Evolutionary conservation across 2,888 invertebrate genomes (phyloP).

Genomic region (Folsomia manolachei): DNA sequence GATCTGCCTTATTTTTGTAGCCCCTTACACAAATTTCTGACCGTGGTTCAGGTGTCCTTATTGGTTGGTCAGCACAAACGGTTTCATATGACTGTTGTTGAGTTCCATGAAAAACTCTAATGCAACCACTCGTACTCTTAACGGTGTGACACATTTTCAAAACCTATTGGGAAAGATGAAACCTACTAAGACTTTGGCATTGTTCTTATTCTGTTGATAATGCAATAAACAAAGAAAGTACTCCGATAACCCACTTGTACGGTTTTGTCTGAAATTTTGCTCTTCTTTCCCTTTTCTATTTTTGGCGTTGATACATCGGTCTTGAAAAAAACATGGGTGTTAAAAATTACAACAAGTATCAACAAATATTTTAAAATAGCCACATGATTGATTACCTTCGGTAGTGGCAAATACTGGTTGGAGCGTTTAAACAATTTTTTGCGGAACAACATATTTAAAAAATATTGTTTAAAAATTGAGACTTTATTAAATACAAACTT

Average conservation of each 20-base stretch:
- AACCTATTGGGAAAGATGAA: constrained; percentile 15
- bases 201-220: not conserved
- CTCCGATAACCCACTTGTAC: not conserved
- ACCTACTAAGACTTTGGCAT: constrained; percentile 28
- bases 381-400: not conserved
- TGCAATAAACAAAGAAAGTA: not conserved
- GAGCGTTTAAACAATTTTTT: constrained; percentile 1
- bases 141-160: not conserved
- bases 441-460: not conserved
- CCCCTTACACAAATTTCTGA: not conserved
- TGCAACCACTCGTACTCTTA: not conserved
- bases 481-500: too few species aligned
- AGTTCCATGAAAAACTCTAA: not conserved
- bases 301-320: not conserved
- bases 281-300: not conserved
- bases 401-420: not conserved
- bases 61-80: not conserved
- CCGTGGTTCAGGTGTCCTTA: not conserved
- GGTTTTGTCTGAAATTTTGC: not conserved
- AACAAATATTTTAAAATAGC: too few species aligned
- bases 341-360: too few species aligned
- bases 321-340: too few species aligned
- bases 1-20: too few species aligned
- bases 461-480: not conserved
- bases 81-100: too few species aligned